phyloP scores from a whole-genome alignment of 2,888 invertebrate genomes.

The Phaedon cochleariae region DNA sequence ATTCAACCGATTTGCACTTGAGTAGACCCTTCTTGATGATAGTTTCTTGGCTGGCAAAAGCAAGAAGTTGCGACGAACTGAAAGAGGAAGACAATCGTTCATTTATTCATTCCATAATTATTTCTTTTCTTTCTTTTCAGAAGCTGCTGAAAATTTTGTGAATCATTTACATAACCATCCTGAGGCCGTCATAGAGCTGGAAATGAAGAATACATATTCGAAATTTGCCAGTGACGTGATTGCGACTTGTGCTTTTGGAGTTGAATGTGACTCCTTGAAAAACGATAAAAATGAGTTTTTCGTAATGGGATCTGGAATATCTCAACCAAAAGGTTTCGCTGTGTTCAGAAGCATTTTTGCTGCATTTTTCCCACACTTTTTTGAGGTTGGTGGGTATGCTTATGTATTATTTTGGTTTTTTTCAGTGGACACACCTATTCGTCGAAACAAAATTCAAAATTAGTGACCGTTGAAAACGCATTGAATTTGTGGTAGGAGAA shows the following conservation, averaged over 20 bases:
- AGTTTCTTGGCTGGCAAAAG: too few relatives aligned
- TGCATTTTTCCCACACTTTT: conserved; percentile 34
- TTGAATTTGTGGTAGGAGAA: too few relatives aligned
- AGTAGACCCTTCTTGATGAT: too few relatives aligned
- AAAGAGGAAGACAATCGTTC: too few relatives aligned
- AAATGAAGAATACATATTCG: conserved; percentile 59
- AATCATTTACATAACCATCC: conserved; percentile 23
- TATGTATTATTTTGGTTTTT: too few relatives aligned
- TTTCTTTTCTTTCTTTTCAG: conserved; percentile 12
- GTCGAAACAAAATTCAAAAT: too few relatives aligned
- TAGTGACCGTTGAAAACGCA: too few relatives aligned
- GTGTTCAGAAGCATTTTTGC: conserved; percentile 32
- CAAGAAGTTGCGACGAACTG: too few relatives aligned
- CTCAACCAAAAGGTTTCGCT: conserved; percentile 24
- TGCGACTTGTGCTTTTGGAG: conserved; percentile 67
- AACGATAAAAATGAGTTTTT: conserved; percentile 67
- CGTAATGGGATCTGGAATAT: conserved; percentile 50
- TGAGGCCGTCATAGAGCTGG: conserved; percentile 38
- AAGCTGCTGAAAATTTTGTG: conserved; percentile 32
- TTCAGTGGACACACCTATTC: too few relatives aligned
- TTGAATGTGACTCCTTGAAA: conserved; percentile 66
- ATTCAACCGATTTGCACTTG: too few relatives aligned
- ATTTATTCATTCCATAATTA: too few relatives aligned
- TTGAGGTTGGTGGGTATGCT: conserved; percentile 31
- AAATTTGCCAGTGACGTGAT: conserved; percentile 70